Base-by-base conservation (phyloP, 1,140 invertebrate genomes). In the Scaptomyza hsui region DNA sequence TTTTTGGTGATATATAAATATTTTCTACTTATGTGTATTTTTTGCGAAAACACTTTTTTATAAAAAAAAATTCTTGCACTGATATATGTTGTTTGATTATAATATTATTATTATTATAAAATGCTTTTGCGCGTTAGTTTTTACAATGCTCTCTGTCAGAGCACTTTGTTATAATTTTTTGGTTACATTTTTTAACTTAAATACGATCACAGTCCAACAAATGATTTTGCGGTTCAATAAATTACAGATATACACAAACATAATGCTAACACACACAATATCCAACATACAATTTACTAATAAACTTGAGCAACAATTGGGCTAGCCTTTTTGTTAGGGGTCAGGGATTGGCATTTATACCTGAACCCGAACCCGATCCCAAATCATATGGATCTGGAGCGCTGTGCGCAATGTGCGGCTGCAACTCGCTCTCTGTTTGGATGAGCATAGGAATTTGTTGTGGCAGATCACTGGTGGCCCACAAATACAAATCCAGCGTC, bases 401-500 rank as follows among this genome's bases (percentile, higher is more conserved):
- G n/a, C 35, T 49, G 15, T 69, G 65, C 2, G 51, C 49, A 29
- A 62, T 44, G n/a, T 77, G 49, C 1, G 70, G 35, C 9, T 85
- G 72, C 10, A 90, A 44, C 26, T 90, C 85, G 37, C 71, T 70
- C 18, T 90, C 89, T 0, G 89, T 81, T 61, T 89, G 85, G 10
- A 79, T 93, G 2, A 94, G 92, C 61, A 93, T 93, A 0, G 93
- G 93, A 55, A 94, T 92, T 82, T 92, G 92, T 60, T 93, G 93
- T 0, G 93, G 92, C 71, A 93, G 92, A 64, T 94, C 93, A 72
- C 92, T 94, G 1, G 95, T 97, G 1, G 96, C 95, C 95, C 95
- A 97, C n/a, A 97, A 91, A 86, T 98, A 99, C 52, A 98, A 94
- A 92, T 99, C 97, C n/a, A 99, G 90, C 0, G 97, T 98, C 85